phyloP scores from a whole-genome alignment of 2,888 invertebrate species.

The Dynastes hyllus region DNA sequence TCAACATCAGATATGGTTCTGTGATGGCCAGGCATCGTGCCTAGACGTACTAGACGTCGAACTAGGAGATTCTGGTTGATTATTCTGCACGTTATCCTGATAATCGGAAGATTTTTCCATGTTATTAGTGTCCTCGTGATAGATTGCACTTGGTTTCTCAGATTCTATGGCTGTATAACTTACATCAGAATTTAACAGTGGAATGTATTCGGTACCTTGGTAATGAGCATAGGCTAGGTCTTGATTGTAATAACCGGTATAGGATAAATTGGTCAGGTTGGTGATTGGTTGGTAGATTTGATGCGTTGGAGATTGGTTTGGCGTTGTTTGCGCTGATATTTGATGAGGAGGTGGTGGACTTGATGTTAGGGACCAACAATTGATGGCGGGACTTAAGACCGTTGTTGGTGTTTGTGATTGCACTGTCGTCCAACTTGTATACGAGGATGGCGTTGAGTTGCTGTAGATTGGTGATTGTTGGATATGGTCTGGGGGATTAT shows the following conservation, averaged over 20 bases:
- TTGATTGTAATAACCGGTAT: slow-evolving; percentile 68
- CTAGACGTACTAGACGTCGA: slow-evolving; percentile 62
- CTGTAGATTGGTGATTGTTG: slow-evolving; percentile 66
- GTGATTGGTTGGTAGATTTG: slow-evolving; percentile 69
- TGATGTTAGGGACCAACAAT: slow-evolving; percentile 71
- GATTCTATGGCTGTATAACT: slow-evolving; percentile 55
- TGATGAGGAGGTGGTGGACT: slow-evolving; percentile 69
- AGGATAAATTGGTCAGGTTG: slow-evolving; percentile 65
- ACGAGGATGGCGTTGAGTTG: slow-evolving; percentile 60
- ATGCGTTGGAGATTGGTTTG: slow-evolving; percentile 69
- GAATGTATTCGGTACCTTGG: slow-evolving; percentile 67
- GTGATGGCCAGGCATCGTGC: slow-evolving; percentile 64
- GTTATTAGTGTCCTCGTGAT: slow-evolving; percentile 61
- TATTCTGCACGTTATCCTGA: slow-evolving; percentile 59
- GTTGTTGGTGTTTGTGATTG: slow-evolving; percentile 68
- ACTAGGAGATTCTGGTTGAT: slow-evolving; percentile 62
- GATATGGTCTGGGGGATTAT: slow-evolving; percentile 70
- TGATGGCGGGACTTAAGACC: slow-evolving; percentile 67
- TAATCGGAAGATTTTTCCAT: slow-evolving; percentile 62
- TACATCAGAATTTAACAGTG: slow-evolving; percentile 65
- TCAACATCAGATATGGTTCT: slow-evolving; percentile 56
- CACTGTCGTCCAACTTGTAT: slow-evolving; percentile 68
- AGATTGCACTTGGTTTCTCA: slow-evolving; percentile 62
- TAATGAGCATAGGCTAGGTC: slow-evolving; percentile 66
- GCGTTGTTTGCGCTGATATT: slow-evolving; percentile 65